Evolutionary conservation across 2,113 vertebrate genomes (phyloP).

Genomic region (Lepisosteus osseus): DNA sequence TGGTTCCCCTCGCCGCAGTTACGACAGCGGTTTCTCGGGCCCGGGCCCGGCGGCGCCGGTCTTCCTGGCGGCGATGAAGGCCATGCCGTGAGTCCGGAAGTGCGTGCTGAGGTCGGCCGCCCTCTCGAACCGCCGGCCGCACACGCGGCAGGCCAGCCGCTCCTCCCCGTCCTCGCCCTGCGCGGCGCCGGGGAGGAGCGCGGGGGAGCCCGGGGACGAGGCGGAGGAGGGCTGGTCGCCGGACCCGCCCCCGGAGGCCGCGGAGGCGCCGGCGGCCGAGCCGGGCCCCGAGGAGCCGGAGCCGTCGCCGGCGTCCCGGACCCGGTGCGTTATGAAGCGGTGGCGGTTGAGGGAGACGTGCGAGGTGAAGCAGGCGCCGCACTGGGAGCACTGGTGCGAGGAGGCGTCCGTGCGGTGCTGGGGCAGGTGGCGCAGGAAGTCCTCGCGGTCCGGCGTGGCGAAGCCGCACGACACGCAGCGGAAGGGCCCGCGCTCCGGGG

Average conservation of each 20-base stretch:
- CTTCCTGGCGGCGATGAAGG: conserved; percentile 86
- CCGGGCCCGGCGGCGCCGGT: conserved; percentile 41
- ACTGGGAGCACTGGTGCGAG: conserved; percentile 83
- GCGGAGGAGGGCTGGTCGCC: conserved; percentile 34
- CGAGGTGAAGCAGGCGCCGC: conserved; percentile 86
- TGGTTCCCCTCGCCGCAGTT: too few species aligned
- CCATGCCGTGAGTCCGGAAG: conserved; percentile 95
- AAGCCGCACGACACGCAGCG: conserved; percentile 75
- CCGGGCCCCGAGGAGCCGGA: conserved; percentile 22
- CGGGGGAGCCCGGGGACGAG: conserved; percentile 28
- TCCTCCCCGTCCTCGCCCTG: conserved; percentile 44
- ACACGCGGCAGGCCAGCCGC: conserved; percentile 76
- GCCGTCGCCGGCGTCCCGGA: conserved; percentile 50
- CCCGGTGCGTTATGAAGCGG: conserved; percentile 88
- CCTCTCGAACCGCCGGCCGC: conserved; percentile 80
- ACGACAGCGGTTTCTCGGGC: conserved; percentile 41
- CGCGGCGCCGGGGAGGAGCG: conserved; percentile 32
- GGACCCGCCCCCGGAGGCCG: conserved; percentile 30
- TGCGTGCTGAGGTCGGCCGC: conserved; percentile 86
- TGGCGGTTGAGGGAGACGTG: conserved; percentile 81
- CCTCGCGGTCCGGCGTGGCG: conserved; percentile 52
- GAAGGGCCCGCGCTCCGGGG: conserved; percentile 52
- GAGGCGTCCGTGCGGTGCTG: conserved; percentile 72
- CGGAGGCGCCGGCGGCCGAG: conserved; percentile 29
- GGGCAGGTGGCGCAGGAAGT: conserved; percentile 68